Base-by-base conservation (phyloP, 2,888 invertebrate species). In the Graphium colonna region DNA sequence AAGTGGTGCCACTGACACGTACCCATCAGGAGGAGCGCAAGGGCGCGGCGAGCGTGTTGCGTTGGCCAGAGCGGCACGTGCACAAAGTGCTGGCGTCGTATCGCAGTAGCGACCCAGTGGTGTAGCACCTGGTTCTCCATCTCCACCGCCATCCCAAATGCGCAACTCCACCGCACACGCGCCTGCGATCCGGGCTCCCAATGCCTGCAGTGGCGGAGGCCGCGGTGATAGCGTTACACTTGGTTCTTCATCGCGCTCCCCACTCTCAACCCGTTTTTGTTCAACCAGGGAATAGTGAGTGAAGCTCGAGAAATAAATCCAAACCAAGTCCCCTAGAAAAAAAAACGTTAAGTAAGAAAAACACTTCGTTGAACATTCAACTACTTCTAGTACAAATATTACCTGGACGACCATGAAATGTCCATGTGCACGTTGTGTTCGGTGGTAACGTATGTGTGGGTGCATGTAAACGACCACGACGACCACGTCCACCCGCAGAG, bases 221-320 rank as follows among this genome's bases (percentile, higher is more conserved):
- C 64, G 53, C 53, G 69, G 48, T 12, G 64, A 42, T 16, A 50
- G 13, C 36, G 56, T 52, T 3, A 45, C 59, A 1, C 54, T 44
- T 1, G 46, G 67, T 1, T 83, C 88, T 13, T 79, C 78, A 21
- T 77, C 85, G 12, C 91, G 88, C 70, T 92, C 92, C 56, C 83
- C 88, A 69, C 91, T 90, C 58, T 92, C 93, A 56, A 86, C 86
- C 3, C 82, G 77, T 1, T 78, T 75, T 49, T 73, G 68, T 55
- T 87, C 88, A 64, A 94, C 88, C 58, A 95, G 85, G 59, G 95
- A 94, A 71, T 95, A 92, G 66, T 96, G 94, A 63, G 94, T 94
- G 83, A 95, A 96, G 60, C 95, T 95, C 60, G 95, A 93, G 77
- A 96, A 96, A 80, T 95, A 96, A 63, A 96, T 90, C 97, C 97